Base-by-base conservation (phyloP, 2,888 invertebrate genomes). In the Eupithecia insigniata region DNA sequence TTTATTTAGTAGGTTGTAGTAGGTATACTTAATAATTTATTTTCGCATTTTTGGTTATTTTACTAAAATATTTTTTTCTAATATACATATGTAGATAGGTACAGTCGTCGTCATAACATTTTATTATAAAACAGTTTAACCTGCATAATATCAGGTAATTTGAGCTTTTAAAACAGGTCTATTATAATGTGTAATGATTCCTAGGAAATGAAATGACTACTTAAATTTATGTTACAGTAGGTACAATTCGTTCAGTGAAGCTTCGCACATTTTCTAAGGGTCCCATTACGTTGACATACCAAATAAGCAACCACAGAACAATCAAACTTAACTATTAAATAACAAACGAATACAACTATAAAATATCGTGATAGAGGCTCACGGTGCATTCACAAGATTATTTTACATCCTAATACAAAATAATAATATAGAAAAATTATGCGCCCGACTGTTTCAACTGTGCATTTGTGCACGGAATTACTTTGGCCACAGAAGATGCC, bases 301-400 rank as follows among this genome's bases (percentile, higher is more conserved):
- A 55, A 55, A 55, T 55, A 60, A 62, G 34, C 61, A 62, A 62
- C 34, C 61, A 62, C 61, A 62, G 64, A 26, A 64, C 61, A 67
- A 69, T 68, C 36, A 43, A 73, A 73, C 73, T 71, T 71, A 71
- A 46, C 61, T 67, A 69, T 67, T 67, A 69, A 62, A 69, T 71
- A 74, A 70, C 58, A 71, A 73, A 74, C 36, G n/a, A 67, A 76
- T 64, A 62, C 58, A 72, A 43, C 72, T 73, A 73, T 60, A 60
- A 65, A 62, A 73, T 51, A 69, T 58, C 67, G 78, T 65, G 71
- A 74, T 70, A 70, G 66, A 74, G 70, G 61, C 69, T 68, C 62
- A 74, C 69, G 55, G 78, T 79, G 79, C 77, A 75, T 65, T 75
- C 73, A 71, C 75, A 77, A 77, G 78, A 64, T 18, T 22, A 34